phyloP scores from a whole-genome alignment of 2,113 vertebrate genomes.

The Equus przewalskii region DNA sequence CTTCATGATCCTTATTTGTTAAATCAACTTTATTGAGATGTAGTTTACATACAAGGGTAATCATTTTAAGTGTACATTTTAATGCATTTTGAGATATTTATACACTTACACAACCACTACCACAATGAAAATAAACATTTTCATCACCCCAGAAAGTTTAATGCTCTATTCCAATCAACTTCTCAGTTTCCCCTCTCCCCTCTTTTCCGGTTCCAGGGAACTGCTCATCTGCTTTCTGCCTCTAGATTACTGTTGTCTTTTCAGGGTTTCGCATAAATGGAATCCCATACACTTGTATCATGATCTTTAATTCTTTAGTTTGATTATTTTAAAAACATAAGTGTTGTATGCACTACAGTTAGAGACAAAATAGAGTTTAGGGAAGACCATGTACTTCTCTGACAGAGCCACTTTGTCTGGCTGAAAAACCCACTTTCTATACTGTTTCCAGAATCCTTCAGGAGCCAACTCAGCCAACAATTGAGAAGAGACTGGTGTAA shows the following conservation, averaged over 20 bases:
- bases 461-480: background rate
- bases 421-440: background rate
- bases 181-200: background rate
- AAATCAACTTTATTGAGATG: background rate
- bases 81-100: background rate
- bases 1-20: constrained; percentile 16
- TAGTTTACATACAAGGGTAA: background rate
- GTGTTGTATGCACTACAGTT: background rate
- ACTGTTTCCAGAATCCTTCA: background rate
- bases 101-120: background rate
- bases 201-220: background rate
- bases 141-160: background rate
- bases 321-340: background rate
- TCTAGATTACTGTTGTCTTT: background rate
- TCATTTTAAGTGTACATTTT: background rate
- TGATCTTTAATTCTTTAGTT: constrained; percentile 12
- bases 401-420: background rate
- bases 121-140: constrained; percentile 1
- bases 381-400: background rate
- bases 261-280: background rate
- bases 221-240: background rate
- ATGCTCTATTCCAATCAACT: background rate
- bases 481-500: background rate
- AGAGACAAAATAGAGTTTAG: background rate
- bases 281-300: background rate